Conservation (phyloP, 2,797 vertebrate species). For the Chelidonichthys spinosus region DNA sequence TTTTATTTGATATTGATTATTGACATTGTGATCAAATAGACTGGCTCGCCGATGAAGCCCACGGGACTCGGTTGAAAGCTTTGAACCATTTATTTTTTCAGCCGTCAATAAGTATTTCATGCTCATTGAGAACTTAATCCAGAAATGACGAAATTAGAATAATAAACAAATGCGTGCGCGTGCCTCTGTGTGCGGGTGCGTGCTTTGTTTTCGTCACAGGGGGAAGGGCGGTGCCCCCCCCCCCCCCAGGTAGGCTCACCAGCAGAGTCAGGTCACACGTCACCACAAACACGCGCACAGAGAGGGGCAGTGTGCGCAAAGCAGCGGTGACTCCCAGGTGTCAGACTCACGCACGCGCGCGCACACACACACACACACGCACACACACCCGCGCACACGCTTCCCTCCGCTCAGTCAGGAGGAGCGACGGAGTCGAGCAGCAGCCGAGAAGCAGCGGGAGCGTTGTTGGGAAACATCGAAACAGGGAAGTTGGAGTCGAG, state of each 20-base stretch:
- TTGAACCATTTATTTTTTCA: no score
- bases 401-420: background rate
- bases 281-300: conserved; percentile 30
- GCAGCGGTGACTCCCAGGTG: conserved; percentile 14
- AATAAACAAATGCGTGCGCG: background rate
- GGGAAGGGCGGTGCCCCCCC: conserved; percentile 60
- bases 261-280: conserved; percentile 16
- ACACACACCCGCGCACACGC: background rate
- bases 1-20: background rate
- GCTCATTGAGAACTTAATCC: background rate
- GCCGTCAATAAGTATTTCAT: background rate
- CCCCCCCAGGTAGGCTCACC: conserved; percentile 51
- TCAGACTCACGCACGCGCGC: conserved; percentile 1
- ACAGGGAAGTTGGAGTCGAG: conserved; percentile 58
- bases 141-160: background rate
- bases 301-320: conserved; percentile 30
- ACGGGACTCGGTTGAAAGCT: no score
- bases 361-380: background rate
- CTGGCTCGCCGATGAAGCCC: no score
- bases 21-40: no score
- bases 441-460: conserved; percentile 6
- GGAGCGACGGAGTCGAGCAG: background rate
- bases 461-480: conserved; percentile 47
- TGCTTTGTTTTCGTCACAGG: conserved; percentile 33
- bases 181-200: background rate